Percentiles rank a stretch among this genome's conserved stretches.
Evolutionary conservation across 1,140 invertebrate genomes (phyloP).

Genomic region (Zaprionus capensis): DNA sequence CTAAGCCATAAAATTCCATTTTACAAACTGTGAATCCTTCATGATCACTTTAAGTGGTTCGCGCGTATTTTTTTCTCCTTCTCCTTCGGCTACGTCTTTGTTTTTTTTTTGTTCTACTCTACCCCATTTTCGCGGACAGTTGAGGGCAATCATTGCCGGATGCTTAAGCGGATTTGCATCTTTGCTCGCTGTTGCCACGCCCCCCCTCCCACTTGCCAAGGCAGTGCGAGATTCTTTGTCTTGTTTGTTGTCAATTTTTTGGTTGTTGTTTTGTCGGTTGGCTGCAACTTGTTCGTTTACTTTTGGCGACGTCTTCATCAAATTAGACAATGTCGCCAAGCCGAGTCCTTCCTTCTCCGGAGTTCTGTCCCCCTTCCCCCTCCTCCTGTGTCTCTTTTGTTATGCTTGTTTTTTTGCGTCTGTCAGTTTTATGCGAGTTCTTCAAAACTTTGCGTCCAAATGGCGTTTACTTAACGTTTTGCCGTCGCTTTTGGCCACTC

Average conservation of each 20-base stretch:
- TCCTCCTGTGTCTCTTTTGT: neutral
- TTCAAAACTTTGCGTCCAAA: conserved; percentile 74
- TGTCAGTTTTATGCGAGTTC: conserved; percentile 82
- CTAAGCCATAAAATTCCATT: conserved; percentile 84
- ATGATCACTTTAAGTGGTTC: conserved; percentile 84
- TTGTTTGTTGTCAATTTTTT: conserved; percentile 73
- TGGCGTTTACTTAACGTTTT: conserved; percentile 80
- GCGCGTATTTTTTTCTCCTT: conserved; percentile 48
- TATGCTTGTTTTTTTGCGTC: conserved; percentile 42
- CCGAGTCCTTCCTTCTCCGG: conserved; percentile 11
- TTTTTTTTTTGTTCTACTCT: conserved; percentile 11
- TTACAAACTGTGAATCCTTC: conserved; percentile 84
- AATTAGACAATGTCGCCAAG: conserved; percentile 59
- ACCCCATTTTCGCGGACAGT: conserved; percentile 16
- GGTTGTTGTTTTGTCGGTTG: conserved; percentile 18
- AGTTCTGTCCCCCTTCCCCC: neutral
- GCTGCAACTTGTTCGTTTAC: conserved; percentile 43
- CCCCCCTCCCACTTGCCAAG: neutral
- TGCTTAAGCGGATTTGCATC: conserved; percentile 84
- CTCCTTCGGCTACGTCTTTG: conserved; percentile 43
- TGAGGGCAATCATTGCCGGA: conserved; percentile 78
- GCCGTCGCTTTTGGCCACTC: conserved; percentile 46
- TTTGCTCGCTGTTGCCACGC: conserved; percentile 57
- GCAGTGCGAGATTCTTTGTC: conserved; percentile 25
- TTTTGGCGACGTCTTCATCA: conserved; percentile 69